Evolutionary conservation across 2,113 vertebrate genomes (phyloP), one percentile per base, ranked within the genome.

Genomic region (Chauna torquata): DNA sequence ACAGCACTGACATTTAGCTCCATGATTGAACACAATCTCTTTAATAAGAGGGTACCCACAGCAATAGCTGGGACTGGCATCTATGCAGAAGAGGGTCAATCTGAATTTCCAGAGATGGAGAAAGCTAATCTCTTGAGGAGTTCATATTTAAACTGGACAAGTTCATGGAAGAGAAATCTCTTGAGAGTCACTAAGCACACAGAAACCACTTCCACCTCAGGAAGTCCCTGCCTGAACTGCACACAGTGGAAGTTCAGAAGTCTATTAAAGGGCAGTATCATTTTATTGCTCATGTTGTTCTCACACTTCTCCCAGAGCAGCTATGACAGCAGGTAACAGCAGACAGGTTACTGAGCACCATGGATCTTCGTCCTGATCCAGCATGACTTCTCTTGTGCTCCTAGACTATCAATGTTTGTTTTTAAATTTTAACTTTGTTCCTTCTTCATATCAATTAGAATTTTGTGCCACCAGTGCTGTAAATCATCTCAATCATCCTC

Each of bases 401-500:
- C 49, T 27, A 61, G 45, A 54, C 82, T 86, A 68, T 18, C 44
- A 15, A 9, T n/a, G n/a, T 89, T 92, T 88, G 72, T 80, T 92
- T 70, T 14, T 82, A 86, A 86, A 64, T 74, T 91, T 94, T 89
- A 62, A 66, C 70, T 93, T 84, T 58, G 52, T 57, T 70, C 38
- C 59, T 90, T 74, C 79, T 88, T 86, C 76, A 88, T 59, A 70
- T 58, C 32, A 42, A 49, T 13, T n/a, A 88, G 42, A 62, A 9
- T 1, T 82, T 74, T 90, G 78, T 88, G 83, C 80, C 76, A 82
- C 32, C 44, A 83, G 49, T 54, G 61, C 85, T 90, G 59, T 47
- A 91, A 77, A 94, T 87, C 84, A 92, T 58, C 71, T 69, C 84
- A 80, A 88, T 93, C 93, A 96, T 88, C 75, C 55, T 92, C 54